These are phyloP conservation scores for Puntigrus tetrazona DNA, from an alignment of 2,113 vertebrate species.

Conservation along the genomic window DNA sequence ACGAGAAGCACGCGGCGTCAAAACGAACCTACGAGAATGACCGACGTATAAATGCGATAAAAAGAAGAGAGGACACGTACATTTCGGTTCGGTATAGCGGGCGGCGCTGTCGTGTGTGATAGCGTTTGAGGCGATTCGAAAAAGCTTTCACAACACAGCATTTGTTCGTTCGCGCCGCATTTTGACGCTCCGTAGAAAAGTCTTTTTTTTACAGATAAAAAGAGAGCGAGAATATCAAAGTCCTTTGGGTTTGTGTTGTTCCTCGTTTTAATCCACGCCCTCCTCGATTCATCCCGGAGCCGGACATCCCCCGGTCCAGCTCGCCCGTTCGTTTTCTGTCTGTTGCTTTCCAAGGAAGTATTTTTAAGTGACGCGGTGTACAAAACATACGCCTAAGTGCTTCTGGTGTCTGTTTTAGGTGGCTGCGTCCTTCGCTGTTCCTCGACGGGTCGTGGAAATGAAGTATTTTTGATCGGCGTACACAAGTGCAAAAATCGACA, in stretches of 20 bases:
- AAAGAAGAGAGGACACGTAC: background rate
- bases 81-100: background rate
- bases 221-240: background rate
- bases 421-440: background rate
- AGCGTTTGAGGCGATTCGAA: conserved; percentile 7
- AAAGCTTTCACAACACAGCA: background rate
- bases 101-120: background rate
- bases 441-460: background rate
- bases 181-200: conserved; percentile 29
- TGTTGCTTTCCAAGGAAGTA: background rate
- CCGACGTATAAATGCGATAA: conserved; percentile 5
- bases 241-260: conserved; percentile 16
- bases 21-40: background rate
- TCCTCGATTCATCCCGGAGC: background rate
- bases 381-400: conserved; percentile 18
- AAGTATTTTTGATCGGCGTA: background rate
- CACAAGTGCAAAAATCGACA: background rate
- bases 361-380: background rate
- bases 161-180: conserved; percentile 27
- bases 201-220: conserved; percentile 27
- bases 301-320: background rate
- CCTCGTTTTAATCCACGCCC: background rate
- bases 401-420: conserved; percentile 3
- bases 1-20: background rate
- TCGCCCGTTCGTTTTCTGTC: background rate